Base-by-base conservation (phyloP, 2,113 vertebrate species). In the Hippotragus niger region DNA sequence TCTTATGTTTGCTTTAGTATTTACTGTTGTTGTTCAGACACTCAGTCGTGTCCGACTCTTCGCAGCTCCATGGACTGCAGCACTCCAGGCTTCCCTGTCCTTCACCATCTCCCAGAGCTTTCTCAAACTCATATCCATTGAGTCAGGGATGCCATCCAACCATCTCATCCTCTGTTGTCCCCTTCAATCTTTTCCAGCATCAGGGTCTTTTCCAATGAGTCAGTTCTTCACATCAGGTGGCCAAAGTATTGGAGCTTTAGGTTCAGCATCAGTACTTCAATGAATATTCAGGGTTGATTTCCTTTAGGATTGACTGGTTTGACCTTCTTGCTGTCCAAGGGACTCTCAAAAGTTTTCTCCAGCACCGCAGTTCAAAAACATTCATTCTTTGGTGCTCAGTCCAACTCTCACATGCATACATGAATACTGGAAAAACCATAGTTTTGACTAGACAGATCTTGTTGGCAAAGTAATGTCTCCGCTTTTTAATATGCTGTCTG, bases 161-260 rank as follows among this genome's bases (percentile, higher is more conserved):
- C n/a, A 23, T 71, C n/a, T 23, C n/a, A 23, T 71, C 5, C 67
- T 71, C 64, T 36, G 19, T 6, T 0, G 2, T n/a, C 19, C n/a
- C 17, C 67, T 71, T 40, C 67, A 40, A 2, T 71, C 10, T 71
- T 71, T 71, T 10, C n/a, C 67, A 40, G n/a, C 67, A 71, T 23
- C n/a, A 71, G n/a, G 10, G n/a, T 71, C 67, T 71, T 71, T 71
- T 23, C 67, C 19, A 40, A 0, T 3, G 67, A 71, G 10, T 71
- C 67, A 23, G 67, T 23, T 71, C n/a, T 71, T 71, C 5, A 23
- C 67, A 71, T 23, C n/a, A 71, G n/a, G n/a, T 40, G 10, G 67
- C 19, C 19, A 71, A 1, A 40, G 19, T 71, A 12, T 71, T 71
- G 67, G 67, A 40, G n/a, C n/a, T 71, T 40, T n/a, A 23, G n/a